Percentiles rank a stretch among this genome's conserved stretches.
phyloP scores from a whole-genome alignment of 2,113 vertebrate species.

The Gavia stellata region DNA sequence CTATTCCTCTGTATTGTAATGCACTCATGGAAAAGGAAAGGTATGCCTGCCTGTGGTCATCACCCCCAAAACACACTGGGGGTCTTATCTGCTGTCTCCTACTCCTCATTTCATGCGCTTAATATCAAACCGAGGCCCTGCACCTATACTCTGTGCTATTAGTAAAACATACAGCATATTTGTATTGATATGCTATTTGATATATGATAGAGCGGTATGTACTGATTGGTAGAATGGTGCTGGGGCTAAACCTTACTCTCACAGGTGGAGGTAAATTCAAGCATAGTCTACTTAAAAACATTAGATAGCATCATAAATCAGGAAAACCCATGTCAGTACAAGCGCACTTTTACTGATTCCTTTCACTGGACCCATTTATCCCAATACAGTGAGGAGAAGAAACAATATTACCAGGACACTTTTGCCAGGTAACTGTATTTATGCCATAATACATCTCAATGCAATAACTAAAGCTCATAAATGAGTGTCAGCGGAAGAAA shows the following conservation, averaged over 20 bases:
- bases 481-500: background rate
- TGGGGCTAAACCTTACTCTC: background rate
- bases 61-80: background rate
- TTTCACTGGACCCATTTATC: background rate
- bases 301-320: background rate
- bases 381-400: background rate
- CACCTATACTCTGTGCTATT: background rate
- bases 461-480: background rate
- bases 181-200: background rate
- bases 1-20: background rate
- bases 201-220: rapidly evolving
- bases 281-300: background rate
- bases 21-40: background rate
- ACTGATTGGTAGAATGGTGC: background rate
- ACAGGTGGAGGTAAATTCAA: background rate
- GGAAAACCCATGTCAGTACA: background rate
- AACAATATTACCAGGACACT: background rate
- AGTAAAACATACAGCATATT: background rate
- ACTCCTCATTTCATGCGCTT: background rate
- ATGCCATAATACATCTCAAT: background rate
- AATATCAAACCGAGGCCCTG: background rate
- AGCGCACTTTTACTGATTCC: background rate
- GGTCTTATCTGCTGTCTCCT: background rate
- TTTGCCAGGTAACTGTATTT: background rate
- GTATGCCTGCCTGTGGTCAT: background rate